Evolutionary conservation across 1,140 invertebrate genomes (phyloP).

Genomic region (Brachionus asplanchnoidis): DNA sequence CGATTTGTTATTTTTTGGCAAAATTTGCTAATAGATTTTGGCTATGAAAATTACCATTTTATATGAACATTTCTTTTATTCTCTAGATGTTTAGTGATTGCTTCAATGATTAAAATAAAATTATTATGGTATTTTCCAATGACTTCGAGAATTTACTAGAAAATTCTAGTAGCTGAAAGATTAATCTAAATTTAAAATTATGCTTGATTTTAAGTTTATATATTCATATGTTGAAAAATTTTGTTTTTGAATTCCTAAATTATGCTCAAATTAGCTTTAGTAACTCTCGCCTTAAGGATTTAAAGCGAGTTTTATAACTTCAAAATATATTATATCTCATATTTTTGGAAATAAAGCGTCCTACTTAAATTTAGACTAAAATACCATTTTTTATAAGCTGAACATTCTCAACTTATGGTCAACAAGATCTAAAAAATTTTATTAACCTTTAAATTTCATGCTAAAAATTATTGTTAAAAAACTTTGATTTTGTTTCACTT

Average conservation of each 20-base stretch:
- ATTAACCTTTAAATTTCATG: too few relatives aligned
- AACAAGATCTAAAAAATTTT: too few relatives aligned
- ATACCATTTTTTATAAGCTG: too few relatives aligned
- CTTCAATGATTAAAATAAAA: conserved; percentile 39
- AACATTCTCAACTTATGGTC: too few relatives aligned
- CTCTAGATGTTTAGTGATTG: conserved; percentile 26
- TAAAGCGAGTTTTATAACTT: neutral
- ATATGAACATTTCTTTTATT: conserved; percentile 4
- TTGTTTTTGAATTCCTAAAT: conserved; percentile 2
- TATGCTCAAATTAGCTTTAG: neutral
- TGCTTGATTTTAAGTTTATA: conserved; percentile 14
- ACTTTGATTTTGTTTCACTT: too few relatives aligned
- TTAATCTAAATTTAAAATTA: conserved; percentile 39
- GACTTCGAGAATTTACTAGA: conserved; percentile 34
- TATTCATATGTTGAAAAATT: neutral
- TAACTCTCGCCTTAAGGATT: neutral
- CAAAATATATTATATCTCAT: neutral
- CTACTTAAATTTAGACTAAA: too few relatives aligned
- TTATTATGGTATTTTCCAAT: conserved; percentile 18
- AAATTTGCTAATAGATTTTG: neutral
- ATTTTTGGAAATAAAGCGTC: neutral
- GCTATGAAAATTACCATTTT: neutral
- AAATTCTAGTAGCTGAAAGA: conserved; percentile 35
- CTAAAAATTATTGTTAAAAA: too few relatives aligned
- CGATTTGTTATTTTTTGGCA: neutral